Base-by-base conservation (phyloP, 2,888 invertebrate genomes). In the Drosophila colorata region DNA sequence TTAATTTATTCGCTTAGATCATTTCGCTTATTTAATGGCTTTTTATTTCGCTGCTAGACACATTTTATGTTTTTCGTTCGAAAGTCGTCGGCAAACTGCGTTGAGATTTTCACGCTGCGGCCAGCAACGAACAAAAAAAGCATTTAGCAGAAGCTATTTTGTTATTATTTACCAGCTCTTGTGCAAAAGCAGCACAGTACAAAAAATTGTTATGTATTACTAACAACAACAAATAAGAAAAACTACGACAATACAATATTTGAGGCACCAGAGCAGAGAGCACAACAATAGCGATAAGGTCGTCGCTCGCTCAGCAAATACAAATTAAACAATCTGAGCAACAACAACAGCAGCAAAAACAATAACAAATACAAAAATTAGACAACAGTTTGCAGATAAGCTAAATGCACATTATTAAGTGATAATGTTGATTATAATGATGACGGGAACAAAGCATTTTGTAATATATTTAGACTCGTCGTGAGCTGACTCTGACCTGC, bases 61-160 rank as follows among this genome's bases (percentile, higher is more conserved):
- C 87, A 85, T 82, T 77, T 76, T 84, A 78, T 83, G 82, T 87
- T 82, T 81, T 82, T 81, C 78, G 77, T 87, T 90, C 90, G 90
- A 90, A 90, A 90, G 90, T 89, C 78, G 88, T 80, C 91, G 89
- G 86, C 81, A 88, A 91, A 90, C 91, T 90, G 89, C 71, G 73
- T 46, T 71, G 66, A 74, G 74, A 78, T 74, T 82, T 76, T 78
- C 69, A 65, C 60, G 65, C 64, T 47, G 57, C 82, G 43, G 59
- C 58, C 70, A 66, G 60, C 73, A 60, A 48, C 52, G 40, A 44
- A 65, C n/a, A 52, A 56, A 59, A 56, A 76, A 74, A 65, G 49
- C 71, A 82, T 83, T 80, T 75, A 74, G 71, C 75, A 74, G 69
- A 68, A 69, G 71, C 63, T 68, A 70, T 85, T 81, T 74, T 76